Evolutionary conservation across 1,140 invertebrate genomes (phyloP).

Genomic region (Ephestia elutella): DNA sequence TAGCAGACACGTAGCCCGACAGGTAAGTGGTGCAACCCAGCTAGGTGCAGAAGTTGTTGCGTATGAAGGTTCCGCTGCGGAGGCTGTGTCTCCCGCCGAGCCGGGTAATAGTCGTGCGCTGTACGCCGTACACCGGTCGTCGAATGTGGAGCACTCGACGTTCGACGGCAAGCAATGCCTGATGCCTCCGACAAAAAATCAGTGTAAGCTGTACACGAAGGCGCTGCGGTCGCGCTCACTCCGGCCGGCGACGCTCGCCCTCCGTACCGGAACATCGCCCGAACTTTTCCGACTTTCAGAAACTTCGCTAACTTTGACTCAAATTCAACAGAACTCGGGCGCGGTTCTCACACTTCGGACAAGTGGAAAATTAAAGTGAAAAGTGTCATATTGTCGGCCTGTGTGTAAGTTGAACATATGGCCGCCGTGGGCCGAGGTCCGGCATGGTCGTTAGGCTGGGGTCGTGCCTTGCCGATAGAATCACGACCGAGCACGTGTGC

Average conservation of each 20-base stretch:
- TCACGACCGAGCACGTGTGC: slow-evolving; percentile 63
- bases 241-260: slow-evolving; percentile 18
- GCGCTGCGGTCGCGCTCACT: slow-evolving; percentile 54
- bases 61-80: slow-evolving; percentile 25
- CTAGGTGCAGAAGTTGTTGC: slow-evolving; percentile 35
- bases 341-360: slow-evolving; percentile 11
- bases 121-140: slow-evolving; percentile 57
- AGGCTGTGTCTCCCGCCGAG: slow-evolving; percentile 24
- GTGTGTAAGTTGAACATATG: slow-evolving; percentile 67
- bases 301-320: slow-evolving; percentile 34
- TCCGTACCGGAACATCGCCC: slow-evolving; percentile 20
- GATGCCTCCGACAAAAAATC: slow-evolving; percentile 72
- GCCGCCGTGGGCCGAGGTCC: slow-evolving; percentile 52
- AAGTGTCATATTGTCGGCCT: slow-evolving; percentile 45
- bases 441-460: slow-evolving; percentile 31
- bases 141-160: slow-evolving; percentile 64
- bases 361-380: slow-evolving; percentile 43
- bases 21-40: slow-evolving; percentile 50
- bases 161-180: slow-evolving; percentile 31
- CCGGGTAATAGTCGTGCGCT: slow-evolving; percentile 46
- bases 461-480: slow-evolving; percentile 51
- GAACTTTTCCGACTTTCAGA: slow-evolving; percentile 21
- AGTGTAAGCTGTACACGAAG: slow-evolving; percentile 65
- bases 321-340: slow-evolving; percentile 21
- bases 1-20: slow-evolving; percentile 47